Percentiles rank a stretch among this genome's conserved stretches.
Conservation (phyloP, 2,888 invertebrate species). For the Sthenelais limicola region DNA sequence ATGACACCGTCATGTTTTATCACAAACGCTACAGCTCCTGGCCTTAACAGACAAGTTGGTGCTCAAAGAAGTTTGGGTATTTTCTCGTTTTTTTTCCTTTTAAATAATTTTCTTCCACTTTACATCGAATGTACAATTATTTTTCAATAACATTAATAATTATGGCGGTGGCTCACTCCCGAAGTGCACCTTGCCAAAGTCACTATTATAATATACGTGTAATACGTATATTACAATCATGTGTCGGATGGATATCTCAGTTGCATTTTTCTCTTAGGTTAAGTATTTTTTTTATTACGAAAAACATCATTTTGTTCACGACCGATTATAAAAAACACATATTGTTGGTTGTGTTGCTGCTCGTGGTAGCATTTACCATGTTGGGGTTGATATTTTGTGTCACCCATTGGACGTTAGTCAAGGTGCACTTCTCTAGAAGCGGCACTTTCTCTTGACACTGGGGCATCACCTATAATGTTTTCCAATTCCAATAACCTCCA, state of each 20-base stretch:
- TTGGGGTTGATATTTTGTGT: background rate
- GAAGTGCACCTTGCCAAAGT: conserved; percentile 20
- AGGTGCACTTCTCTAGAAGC: conserved; percentile 34
- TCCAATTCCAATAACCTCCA: background rate
- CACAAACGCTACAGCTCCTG: too few relatives aligned
- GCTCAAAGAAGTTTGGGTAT: too few relatives aligned
- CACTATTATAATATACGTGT: background rate
- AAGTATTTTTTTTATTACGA: too few relatives aligned
- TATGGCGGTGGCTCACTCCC: conserved; percentile 26
- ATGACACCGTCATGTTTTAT: too few relatives aligned
- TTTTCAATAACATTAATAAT: too few relatives aligned
- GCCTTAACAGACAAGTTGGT: too few relatives aligned
- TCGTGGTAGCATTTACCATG: background rate
- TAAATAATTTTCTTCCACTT: conserved; percentile 26
- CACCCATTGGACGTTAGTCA: background rate
- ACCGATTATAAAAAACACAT: too few relatives aligned
- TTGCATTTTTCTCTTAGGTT: too few relatives aligned
- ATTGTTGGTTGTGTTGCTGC: background rate
- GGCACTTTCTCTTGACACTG: conserved; percentile 10
- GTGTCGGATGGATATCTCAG: too few relatives aligned
- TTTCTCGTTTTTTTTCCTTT: too few relatives aligned
- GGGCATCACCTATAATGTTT: background rate
- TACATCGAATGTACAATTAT: conserved; percentile 36
- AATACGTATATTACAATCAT: background rate
- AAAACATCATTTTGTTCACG: too few relatives aligned